Evolutionary conservation across 2,113 vertebrate species (phyloP), one percentile per base, ranked within the genome.

Genomic region (Eulacestoma nigropectus): DNA sequence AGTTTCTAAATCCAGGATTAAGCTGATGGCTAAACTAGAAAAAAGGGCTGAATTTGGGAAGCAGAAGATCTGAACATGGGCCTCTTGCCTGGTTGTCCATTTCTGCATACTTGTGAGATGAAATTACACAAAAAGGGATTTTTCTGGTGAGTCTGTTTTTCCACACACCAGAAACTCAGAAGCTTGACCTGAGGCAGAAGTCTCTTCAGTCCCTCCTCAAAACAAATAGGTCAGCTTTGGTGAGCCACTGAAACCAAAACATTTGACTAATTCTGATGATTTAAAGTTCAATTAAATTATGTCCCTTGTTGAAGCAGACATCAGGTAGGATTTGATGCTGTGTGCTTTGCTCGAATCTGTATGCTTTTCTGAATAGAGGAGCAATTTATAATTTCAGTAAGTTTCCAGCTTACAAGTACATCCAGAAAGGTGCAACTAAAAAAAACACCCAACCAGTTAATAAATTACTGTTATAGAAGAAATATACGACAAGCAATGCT

Each of bases 381-480:
- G 16, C 19, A 88, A 87, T 89, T 90, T 84, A 79, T 90, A 94
- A 94, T 94, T 90, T 80, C 4, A 0, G 0, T 85, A 96, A 95
- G 49, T 93, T 94, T 90, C 42, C 68, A 91, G 68, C 23, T 63
- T 81, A 41, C 26, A 87, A 83, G 33, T 70, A 85, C 37, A 78
- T 63, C 30, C 53, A 86, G 82, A 93, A 84, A 76, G 59, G 73
- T 90, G 65, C 27, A 75, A 83, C 50, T 26, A 10, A 53, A 83
- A 19, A 56, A 84, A 85, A 56, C n/a, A 7, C 6, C 1, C 44
- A 77, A 9, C 20, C 84, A 87, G 78, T 90, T 94, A 89, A 96
- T 96, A 95, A 95, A 95, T 95, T 96, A 95, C 32, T 93, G 74
- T 89, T 92, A 91, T 75, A 92, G 87, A 82, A 91, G 73, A 77